These are phyloP conservation scores for Cheiracanthium punctorium DNA, from an alignment of 2,888 invertebrate genomes.

Conservation along the genomic window DNA sequence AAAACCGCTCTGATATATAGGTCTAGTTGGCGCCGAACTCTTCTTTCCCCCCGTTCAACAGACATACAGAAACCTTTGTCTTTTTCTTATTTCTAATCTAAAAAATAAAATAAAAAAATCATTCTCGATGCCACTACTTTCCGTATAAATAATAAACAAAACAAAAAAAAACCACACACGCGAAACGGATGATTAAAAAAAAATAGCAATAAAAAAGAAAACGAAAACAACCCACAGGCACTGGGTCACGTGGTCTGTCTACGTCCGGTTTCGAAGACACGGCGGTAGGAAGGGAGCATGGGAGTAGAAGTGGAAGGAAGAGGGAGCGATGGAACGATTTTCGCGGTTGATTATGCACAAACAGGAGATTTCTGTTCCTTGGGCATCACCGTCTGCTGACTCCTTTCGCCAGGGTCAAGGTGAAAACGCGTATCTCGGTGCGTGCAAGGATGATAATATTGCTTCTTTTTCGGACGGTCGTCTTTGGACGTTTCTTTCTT, in stretches of 20 bases:
- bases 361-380: constrained; percentile 35
- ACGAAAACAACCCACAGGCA: constrained; percentile 47
- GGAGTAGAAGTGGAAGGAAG: neutral
- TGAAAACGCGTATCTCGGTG: constrained; percentile 5
- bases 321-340: constrained; percentile 27
- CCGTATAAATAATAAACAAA: neutral
- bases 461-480: no score
- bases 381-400: constrained; percentile 34
- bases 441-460: neutral
- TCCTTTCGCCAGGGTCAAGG: constrained; percentile 62
- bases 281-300: neutral
- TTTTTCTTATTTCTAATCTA: neutral
- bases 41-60: no score
- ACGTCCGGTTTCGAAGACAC: constrained; percentile 53
- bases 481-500: no score
- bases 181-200: constrained; percentile 16
- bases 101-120: neutral
- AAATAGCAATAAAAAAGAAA: constrained; percentile 25
- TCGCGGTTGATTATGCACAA: constrained; percentile 50
- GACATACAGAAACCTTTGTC: neutral
- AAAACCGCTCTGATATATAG: neutral
- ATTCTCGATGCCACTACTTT: neutral
- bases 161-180: constrained; percentile 15
- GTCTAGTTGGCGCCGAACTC: neutral
- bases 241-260: constrained; percentile 64